Conservation (phyloP, 2,888 invertebrate genomes). For the Corbicula japonica region DNA sequence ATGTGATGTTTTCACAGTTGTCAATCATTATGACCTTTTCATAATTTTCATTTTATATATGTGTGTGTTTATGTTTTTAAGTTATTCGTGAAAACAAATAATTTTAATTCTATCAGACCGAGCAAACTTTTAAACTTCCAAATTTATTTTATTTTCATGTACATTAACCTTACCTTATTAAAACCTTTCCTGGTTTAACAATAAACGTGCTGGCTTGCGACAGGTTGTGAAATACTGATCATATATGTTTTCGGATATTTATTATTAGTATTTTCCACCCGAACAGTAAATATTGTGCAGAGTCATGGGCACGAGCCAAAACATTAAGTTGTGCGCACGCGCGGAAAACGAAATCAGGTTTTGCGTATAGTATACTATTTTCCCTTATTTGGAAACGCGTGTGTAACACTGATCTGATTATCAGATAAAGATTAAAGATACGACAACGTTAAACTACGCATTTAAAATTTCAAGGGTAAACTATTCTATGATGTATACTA, state of each 20-base stretch:
- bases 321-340: conserved; percentile 36
- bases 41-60: neutral
- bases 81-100: conserved; percentile 9
- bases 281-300: too few relatives aligned
- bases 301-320: conserved; percentile 38
- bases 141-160: too few relatives aligned
- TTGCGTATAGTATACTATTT: conserved; percentile 47
- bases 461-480: too few relatives aligned
- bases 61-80: neutral
- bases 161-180: conserved; percentile 7
- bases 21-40: too few relatives aligned
- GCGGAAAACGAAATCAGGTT: conserved; percentile 15
- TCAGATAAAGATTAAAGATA: conserved; percentile 13
- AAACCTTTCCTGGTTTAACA: neutral
- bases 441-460: conserved; percentile 8
- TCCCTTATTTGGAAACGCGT: conserved; percentile 41
- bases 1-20: too few relatives aligned
- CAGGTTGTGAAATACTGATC: conserved; percentile 16
- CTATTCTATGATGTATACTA: too few relatives aligned
- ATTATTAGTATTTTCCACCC: too few relatives aligned
- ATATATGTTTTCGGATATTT: too few relatives aligned
- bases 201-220: neutral
- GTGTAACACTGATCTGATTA: conserved; percentile 21
- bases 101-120: too few relatives aligned
- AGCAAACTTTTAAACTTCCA: too few relatives aligned